Percentiles rank a stretch among this genome's conserved stretches.
phyloP scores from a whole-genome alignment of 2,888 invertebrate genomes.

The Aromia moschata region DNA sequence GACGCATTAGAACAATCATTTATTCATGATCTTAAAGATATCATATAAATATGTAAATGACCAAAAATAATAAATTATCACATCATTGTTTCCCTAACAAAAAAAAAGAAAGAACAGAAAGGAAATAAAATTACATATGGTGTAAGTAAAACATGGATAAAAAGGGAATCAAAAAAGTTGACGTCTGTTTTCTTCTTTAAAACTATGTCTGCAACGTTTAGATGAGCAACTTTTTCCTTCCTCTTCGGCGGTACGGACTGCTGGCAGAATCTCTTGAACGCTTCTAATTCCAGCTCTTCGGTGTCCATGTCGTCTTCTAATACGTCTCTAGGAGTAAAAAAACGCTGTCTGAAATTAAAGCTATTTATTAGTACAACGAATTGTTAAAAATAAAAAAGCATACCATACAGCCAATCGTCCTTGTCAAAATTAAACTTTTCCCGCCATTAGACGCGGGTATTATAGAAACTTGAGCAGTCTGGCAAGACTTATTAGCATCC shows the following conservation, averaged over 20 bases:
- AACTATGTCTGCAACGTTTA: conserved; percentile 82
- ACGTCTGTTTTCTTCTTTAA: conserved; percentile 68
- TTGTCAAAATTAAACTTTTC: conserved; percentile 53
- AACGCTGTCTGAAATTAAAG: conserved; percentile 65
- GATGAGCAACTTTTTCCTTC: conserved; percentile 77
- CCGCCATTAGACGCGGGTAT: conserved; percentile 57
- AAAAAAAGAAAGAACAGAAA: conserved; percentile 28
- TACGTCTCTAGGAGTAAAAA: conserved; percentile 84
- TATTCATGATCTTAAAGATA: conserved; percentile 26
- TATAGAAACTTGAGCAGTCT: conserved; percentile 61
- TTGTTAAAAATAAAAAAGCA: no score
- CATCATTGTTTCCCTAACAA: conserved; percentile 37
- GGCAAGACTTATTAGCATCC: conserved; percentile 49
- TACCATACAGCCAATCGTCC: conserved; percentile 61
- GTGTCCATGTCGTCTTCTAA: conserved; percentile 82
- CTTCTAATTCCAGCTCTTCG: conserved; percentile 83
- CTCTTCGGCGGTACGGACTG: conserved; percentile 82
- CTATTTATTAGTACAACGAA: no score
- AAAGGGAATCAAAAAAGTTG: conserved; percentile 35
- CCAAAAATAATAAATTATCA: conserved; percentile 41
- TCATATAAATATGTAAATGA: conserved; percentile 39
- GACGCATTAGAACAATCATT: conserved; percentile 15
- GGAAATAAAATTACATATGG: conserved; percentile 15
- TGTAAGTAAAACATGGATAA: conserved; percentile 24
- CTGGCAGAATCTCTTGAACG: conserved; percentile 87